phyloP scores from a whole-genome alignment of 2,888 invertebrate species.

The Acleris sparsana region DNA sequence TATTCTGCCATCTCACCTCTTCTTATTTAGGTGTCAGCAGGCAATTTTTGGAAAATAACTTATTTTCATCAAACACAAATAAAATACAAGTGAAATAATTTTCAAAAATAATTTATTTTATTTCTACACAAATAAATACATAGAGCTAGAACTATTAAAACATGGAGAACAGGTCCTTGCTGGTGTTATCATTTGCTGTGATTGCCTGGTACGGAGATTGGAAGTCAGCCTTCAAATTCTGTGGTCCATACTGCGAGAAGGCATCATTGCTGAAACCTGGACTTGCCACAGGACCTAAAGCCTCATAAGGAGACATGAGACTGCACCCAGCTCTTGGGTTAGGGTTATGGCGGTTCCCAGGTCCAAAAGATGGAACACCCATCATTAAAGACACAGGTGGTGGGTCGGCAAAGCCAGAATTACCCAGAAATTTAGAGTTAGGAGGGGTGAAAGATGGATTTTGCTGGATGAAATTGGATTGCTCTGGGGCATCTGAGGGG shows the following conservation, averaged over 20 bases:
- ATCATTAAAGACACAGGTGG: slow-evolving; percentile 39
- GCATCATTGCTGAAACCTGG: slow-evolving; percentile 37
- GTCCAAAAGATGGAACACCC: slow-evolving; percentile 13
- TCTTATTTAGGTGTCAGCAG: too few species aligned
- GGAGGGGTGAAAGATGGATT: not conserved
- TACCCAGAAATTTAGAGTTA: slow-evolving; percentile 39
- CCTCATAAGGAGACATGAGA: slow-evolving; percentile 62
- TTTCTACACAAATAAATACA: slow-evolving; percentile 15
- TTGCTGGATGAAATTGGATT: not conserved
- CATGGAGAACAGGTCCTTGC: slow-evolving; percentile 54
- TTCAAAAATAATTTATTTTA: slow-evolving; percentile 25
- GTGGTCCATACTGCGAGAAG: slow-evolving; percentile 39
- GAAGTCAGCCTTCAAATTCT: slow-evolving; percentile 55
- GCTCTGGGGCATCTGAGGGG: slow-evolving; percentile 1
- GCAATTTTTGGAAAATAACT: too few species aligned
- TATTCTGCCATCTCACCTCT: too few species aligned
- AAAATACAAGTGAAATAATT: not conserved
- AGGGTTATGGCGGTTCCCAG: not conserved
- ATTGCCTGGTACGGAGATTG: slow-evolving; percentile 57
- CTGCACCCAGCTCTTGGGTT: slow-evolving; percentile 46
- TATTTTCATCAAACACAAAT: not conserved
- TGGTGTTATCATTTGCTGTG: slow-evolving; percentile 49
- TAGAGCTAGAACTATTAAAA: slow-evolving; percentile 48
- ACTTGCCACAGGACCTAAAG: slow-evolving; percentile 44
- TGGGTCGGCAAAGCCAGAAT: slow-evolving; percentile 45